phyloP scores from a whole-genome alignment of 2,113 vertebrate genomes.

The Scartelaos histophorus region DNA sequence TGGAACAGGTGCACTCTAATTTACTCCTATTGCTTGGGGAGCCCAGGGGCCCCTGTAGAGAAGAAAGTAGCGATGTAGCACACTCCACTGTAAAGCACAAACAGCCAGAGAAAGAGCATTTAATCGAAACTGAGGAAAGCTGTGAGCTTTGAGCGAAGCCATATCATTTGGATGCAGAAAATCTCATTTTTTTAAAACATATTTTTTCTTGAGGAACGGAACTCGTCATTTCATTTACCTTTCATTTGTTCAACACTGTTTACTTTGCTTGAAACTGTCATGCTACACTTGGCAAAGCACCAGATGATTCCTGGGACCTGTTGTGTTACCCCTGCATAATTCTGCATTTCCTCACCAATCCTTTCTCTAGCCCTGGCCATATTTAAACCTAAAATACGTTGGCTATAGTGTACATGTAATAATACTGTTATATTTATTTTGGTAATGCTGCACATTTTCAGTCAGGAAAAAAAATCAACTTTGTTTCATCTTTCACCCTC shows the following conservation, averaged over 20 bases:
- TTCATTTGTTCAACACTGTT: slow-evolving; percentile 67
- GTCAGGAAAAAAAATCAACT: slow-evolving; percentile 44
- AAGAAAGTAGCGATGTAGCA: slow-evolving; percentile 81
- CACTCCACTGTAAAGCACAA: slow-evolving; percentile 78
- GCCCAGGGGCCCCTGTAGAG: slow-evolving; percentile 79
- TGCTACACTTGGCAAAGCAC: slow-evolving; percentile 62
- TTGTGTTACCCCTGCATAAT: slow-evolving; percentile 58
- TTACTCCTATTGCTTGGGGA: slow-evolving; percentile 84
- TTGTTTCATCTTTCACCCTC: slow-evolving; percentile 65
- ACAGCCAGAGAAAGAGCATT: slow-evolving; percentile 81
- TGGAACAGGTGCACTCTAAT: slow-evolving; percentile 85
- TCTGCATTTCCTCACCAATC: slow-evolving; percentile 49
- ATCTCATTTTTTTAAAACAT: slow-evolving; percentile 16
- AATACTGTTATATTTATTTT: slow-evolving; percentile 57
- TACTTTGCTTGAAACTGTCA: slow-evolving; percentile 68
- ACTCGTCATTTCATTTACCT: slow-evolving; percentile 65
- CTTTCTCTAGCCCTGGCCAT: slow-evolving; percentile 33
- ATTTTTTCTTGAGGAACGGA: slow-evolving; percentile 38
- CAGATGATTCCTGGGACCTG: slow-evolving; percentile 62
- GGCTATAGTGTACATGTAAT: slow-evolving; percentile 55
- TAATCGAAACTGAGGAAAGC: slow-evolving; percentile 79
- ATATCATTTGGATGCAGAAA: slow-evolving; percentile 73
- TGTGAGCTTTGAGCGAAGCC: slow-evolving; percentile 72
- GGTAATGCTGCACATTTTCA: slow-evolving; percentile 59
- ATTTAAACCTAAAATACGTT: slow-evolving; percentile 51